phyloP scores from a whole-genome alignment of 2,113 vertebrate species.

The Cavia porcellus region DNA sequence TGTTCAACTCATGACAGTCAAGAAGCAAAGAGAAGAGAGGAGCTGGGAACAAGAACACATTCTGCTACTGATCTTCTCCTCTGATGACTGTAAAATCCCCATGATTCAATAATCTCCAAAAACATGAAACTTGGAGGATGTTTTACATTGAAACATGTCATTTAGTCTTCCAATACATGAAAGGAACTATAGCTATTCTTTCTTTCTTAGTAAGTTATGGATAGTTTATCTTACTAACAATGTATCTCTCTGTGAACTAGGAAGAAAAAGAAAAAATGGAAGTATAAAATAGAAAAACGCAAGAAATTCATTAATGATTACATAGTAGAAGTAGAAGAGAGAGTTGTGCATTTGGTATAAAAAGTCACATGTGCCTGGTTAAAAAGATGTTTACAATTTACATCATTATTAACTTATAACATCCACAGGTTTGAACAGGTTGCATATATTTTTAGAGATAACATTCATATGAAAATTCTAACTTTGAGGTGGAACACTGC shows the following conservation, averaged over 20 bases:
- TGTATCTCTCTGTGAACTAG: not conserved
- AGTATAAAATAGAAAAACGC: not conserved
- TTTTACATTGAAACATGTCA: not conserved
- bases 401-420: not conserved
- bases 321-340: not conserved
- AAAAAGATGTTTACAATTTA: not conserved
- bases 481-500: not conserved
- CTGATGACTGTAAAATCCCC: not conserved
- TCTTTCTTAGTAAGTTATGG: not conserved
- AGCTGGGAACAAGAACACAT: not conserved
- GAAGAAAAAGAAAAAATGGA: not conserved
- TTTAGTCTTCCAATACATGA: not conserved
- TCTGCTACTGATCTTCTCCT: not conserved
- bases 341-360: not conserved
- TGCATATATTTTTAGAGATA: not conserved
- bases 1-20: not conserved
- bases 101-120: not conserved
- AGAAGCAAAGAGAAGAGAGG: not conserved
- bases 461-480: not conserved
- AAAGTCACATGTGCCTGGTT: not conserved
- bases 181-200: not conserved
- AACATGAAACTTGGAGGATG: not conserved
- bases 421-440: not conserved
- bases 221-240: not conserved
- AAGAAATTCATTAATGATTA: not conserved